phyloP scores from a whole-genome alignment of 1,140 invertebrate species.

The Tribolium castaneum region DNA sequence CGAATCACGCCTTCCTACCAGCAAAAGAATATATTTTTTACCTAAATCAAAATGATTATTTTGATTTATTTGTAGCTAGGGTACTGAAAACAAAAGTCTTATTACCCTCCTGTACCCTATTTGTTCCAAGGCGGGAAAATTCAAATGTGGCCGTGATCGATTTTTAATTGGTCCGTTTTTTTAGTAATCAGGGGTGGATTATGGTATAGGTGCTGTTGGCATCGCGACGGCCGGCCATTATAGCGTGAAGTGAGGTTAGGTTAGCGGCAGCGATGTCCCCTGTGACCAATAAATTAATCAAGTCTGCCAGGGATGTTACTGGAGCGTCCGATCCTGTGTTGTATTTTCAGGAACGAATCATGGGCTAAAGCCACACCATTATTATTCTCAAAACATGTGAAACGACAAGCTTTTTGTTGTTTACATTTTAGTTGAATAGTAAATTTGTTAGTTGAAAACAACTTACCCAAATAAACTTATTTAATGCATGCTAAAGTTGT shows the following conservation, averaged over 20 bases:
- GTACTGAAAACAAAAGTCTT: too few relatives aligned
- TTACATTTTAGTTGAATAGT: too few relatives aligned
- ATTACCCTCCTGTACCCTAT: too few relatives aligned
- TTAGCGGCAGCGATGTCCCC: slow-evolving; percentile 45
- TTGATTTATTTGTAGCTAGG: too few relatives aligned
- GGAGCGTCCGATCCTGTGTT: slow-evolving; percentile 25
- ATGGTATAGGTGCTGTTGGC: slow-evolving; percentile 20
- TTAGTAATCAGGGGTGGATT: slow-evolving; percentile 2
- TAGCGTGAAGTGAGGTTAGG: slow-evolving; percentile 34
- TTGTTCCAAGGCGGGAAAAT: neutral
- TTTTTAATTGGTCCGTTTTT: slow-evolving; percentile 11
- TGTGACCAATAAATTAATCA: slow-evolving; percentile 54
- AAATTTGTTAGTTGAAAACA: too few relatives aligned
- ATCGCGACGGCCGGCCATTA: slow-evolving; percentile 36
- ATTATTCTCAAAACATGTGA: slow-evolving; percentile 5
- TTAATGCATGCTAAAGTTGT: too few relatives aligned
- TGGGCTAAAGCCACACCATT: slow-evolving; percentile 30
- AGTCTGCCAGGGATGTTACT: slow-evolving; percentile 45
- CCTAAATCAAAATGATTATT: too few relatives aligned
- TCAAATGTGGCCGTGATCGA: neutral
- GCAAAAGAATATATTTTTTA: too few relatives aligned
- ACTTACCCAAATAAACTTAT: too few relatives aligned
- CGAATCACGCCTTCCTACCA: neutral
- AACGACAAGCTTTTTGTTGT: too few relatives aligned
- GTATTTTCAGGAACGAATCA: slow-evolving; percentile 28